Evolutionary conservation across 2,888 invertebrate genomes (phyloP), one percentile per base, ranked within the genome.

Genomic region (Leucania comma): DNA sequence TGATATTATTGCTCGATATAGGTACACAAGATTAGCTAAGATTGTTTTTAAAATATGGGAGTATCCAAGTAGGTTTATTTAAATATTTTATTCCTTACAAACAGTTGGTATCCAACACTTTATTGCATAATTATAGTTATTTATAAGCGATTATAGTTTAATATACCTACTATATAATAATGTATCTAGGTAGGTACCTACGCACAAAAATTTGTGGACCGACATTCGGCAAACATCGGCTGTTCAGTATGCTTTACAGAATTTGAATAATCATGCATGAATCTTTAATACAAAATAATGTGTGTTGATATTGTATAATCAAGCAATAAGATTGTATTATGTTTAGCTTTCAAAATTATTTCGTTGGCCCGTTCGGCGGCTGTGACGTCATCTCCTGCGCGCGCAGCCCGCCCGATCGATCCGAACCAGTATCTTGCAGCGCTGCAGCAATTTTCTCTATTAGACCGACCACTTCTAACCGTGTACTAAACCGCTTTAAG

Each of bases 381-480:
- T 88, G 87, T 95, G 95, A 95, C 95, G 95, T 95, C 95, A 95
- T 85, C 64, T 60, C 68, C 85, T 89, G 95, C 95, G 95, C 95
- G 95, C 95, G 95, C 95, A 95, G 69, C 74, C 70, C 79, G 63
- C 75, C 87, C 85, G 90, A 95, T 95, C 94, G 95, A 95, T 95
- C 93, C 89, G 83, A 78, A 82, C 85, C 83, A 76, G 87, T 83
- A 86, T 88, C 89, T 88, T 87, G 80, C 89, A 92, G 92, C 89
- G 92, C 92, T 94, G 90, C 90, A 95, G 91, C 92, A 84, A 82
- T 85, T 82, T 82, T 86, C 72, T 79, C 72, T 83, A 81, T 82
- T 85, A 85, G 80, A 86, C 83, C 74, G 38, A 70, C 68, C 70
- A 72, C 68, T 73, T 77, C 64, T 64, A 70, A 68, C 75, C 64